phyloP scores from a whole-genome alignment of 2,888 invertebrate species.

The Imbricaverruca yamaguchii region DNA sequence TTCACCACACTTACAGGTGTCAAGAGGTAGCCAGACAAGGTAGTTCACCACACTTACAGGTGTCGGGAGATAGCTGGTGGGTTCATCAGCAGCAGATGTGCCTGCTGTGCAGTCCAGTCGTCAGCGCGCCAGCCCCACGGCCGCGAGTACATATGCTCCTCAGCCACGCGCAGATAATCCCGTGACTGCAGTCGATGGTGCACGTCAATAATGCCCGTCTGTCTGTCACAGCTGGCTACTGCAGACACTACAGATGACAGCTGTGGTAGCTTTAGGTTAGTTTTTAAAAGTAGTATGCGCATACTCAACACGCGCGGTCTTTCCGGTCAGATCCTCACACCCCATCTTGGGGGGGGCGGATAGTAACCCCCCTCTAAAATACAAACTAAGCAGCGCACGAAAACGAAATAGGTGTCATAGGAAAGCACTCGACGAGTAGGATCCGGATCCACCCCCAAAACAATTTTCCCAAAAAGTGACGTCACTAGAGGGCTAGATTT shows the following conservation, averaged over 20 bases:
- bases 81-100: not conserved
- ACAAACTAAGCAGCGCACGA: too few species aligned
- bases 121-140: conserved; percentile 61
- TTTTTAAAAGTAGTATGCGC: too few species aligned
- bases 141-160: conserved; percentile 64
- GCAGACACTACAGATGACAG: not conserved
- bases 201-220: not conserved
- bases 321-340: too few species aligned
- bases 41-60: not conserved
- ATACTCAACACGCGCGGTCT: too few species aligned
- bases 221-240: not conserved
- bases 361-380: too few species aligned
- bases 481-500: too few species aligned
- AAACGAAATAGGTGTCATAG: too few species aligned
- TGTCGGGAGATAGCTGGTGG: not conserved
- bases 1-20: not conserved
- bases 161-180: not conserved
- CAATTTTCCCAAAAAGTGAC: too few species aligned
- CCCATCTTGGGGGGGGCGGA: too few species aligned
- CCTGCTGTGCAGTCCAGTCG: conserved; percentile 13
- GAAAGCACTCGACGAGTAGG: too few species aligned
- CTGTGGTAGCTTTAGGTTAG: not conserved
- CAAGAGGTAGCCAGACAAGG: not conserved
- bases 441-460: too few species aligned
- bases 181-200: not conserved